A percentile compares a stretch with the other conserved stretches of the same genome.
Evolutionary conservation across 2,797 vertebrate species (phyloP).

Genomic region (Phoebastria nigripes): DNA sequence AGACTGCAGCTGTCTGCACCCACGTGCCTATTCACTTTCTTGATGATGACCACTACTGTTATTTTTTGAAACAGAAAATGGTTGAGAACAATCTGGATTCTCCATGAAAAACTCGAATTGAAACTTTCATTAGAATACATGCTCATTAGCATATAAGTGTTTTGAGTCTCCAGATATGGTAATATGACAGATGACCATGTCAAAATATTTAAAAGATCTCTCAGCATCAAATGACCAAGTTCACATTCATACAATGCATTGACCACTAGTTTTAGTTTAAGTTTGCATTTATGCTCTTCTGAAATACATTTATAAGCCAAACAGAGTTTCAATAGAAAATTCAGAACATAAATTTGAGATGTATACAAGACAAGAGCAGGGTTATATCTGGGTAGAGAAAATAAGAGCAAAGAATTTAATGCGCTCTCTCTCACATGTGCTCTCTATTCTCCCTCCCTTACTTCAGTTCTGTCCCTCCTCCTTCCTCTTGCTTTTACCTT

Average conservation of each 20-base stretch:
- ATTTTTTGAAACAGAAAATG: neutral
- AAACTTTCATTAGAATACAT: neutral
- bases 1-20: neutral
- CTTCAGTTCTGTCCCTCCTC: neutral
- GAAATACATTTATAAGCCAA: neutral
- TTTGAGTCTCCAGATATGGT: neutral
- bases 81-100: neutral
- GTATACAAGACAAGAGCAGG: neutral
- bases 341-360: neutral
- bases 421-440: neutral
- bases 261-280: neutral
- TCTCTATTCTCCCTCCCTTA: neutral
- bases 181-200: neutral
- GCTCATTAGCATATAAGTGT: neutral
- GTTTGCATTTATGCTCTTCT: neutral
- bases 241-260: neutral
- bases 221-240: neutral
- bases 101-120: neutral
- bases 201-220: neutral
- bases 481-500: neutral
- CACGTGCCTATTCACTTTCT: fast-evolving
- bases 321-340: neutral
- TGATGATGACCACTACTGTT: neutral
- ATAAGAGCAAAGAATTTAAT: neutral
- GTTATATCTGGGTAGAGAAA: neutral